Conservation (phyloP, 2,797 vertebrate genomes). For the Falco novaeseelandiae region DNA sequence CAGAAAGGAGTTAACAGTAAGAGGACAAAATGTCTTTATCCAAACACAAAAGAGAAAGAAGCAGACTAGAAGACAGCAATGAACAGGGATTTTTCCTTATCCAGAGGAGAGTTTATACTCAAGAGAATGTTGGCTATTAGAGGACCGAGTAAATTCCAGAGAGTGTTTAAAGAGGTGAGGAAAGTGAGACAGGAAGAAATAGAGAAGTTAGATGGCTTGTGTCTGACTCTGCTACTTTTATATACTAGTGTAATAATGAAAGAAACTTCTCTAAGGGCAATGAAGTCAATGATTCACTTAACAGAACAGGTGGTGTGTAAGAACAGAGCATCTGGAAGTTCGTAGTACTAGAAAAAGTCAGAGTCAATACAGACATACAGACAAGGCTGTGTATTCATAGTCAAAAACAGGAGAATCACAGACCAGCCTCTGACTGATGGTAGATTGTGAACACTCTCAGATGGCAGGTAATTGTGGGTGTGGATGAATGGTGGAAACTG, state of each 20-base stretch:
- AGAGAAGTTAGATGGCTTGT: neutral
- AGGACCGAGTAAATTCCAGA: neutral
- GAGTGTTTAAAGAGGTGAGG: neutral
- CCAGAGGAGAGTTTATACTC: neutral
- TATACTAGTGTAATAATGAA: neutral
- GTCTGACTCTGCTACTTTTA: neutral
- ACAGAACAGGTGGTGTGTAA: neutral
- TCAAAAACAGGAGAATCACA: neutral
- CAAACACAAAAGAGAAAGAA: neutral
- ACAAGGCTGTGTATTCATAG: neutral
- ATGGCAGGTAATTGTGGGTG: neutral
- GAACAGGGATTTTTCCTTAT: neutral
- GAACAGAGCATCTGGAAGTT: neutral
- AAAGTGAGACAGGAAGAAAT: neutral
- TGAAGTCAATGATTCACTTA: neutral
- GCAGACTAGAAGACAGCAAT: neutral
- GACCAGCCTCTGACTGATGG: neutral
- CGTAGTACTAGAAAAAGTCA: neutral
- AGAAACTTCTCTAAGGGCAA: neutral
- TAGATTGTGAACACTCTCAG: neutral
- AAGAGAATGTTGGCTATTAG: neutral
- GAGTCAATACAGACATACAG: neutral
- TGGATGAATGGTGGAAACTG: neutral
- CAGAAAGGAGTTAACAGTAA: neutral
- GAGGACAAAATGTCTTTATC: neutral